Percentiles rank a stretch among this genome's conserved stretches.
phyloP scores from a whole-genome alignment of 2,113 vertebrate species.

The Trematomus loennbergii region DNA sequence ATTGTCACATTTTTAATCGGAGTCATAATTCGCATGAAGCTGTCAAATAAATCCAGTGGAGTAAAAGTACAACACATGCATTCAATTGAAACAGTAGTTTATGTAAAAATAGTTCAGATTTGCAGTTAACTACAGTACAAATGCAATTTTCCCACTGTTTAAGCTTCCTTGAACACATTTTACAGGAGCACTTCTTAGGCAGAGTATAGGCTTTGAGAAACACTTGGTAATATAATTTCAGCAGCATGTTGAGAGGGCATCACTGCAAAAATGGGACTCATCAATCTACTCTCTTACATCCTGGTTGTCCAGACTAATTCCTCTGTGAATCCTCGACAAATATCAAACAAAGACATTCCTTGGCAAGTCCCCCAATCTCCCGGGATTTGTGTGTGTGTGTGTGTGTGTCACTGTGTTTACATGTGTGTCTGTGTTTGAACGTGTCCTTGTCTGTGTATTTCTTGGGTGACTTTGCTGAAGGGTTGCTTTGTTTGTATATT shows the following conservation, averaged over 20 bases:
- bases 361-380: conserved; percentile 14
- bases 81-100: too few species aligned
- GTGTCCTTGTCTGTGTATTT: conserved; percentile 28
- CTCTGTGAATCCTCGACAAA: conserved; percentile 28
- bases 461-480: conserved; percentile 32
- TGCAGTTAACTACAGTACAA: too few species aligned
- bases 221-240: not conserved
- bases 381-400: conserved; percentile 3
- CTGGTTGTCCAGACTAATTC: conserved; percentile 12
- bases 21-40: not conserved
- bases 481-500: conserved; percentile 48
- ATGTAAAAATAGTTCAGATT: too few species aligned
- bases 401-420: conserved; percentile 16
- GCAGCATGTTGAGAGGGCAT: conserved; percentile 21
- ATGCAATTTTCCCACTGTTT: too few species aligned
- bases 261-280: conserved; percentile 20
- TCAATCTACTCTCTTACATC: conserved; percentile 2
- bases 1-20: not conserved
- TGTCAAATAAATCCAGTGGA: not conserved
- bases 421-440: conserved; percentile 35
- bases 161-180: too few species aligned
- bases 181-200: not conserved
- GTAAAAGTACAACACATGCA: not conserved
- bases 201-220: conserved; percentile 10
- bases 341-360: conserved; percentile 44